Conservation (phyloP, 2,797 vertebrate species). For the Miichthys miiuy region DNA sequence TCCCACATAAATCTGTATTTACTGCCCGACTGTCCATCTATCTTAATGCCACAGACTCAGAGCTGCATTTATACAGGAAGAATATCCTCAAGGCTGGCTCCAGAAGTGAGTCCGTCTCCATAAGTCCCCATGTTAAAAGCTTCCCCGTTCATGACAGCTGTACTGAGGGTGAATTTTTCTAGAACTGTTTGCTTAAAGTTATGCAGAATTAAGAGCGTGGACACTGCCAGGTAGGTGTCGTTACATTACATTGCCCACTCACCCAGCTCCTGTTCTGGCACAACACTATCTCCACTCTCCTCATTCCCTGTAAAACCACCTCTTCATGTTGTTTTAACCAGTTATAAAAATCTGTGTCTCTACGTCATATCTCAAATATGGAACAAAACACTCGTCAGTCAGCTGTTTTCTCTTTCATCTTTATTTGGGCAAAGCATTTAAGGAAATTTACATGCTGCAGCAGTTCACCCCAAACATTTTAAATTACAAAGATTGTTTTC, state of each 20-base stretch:
- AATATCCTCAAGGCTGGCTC: not conserved
- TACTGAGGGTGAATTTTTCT: too few relatives aligned
- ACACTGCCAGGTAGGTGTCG: too few relatives aligned
- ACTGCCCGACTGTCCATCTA: not conserved
- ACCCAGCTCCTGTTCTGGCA: too few relatives aligned
- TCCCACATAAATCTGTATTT: not conserved
- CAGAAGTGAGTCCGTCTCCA: not conserved
- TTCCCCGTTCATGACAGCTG: too few relatives aligned
- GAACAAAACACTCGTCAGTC: not conserved
- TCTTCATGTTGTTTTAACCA: not conserved
- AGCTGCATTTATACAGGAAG: not conserved
- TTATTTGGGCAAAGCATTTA: slow-evolving; percentile 75
- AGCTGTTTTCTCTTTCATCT: slow-evolving; percentile 27
- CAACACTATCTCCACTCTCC: too few relatives aligned
- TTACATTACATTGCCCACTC: too few relatives aligned
- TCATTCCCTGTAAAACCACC: too few relatives aligned
- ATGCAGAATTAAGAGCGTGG: too few relatives aligned
- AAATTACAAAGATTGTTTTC: slow-evolving; percentile 4
- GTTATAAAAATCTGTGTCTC: too few relatives aligned
- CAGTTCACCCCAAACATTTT: slow-evolving; percentile 27
- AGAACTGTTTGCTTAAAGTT: too few relatives aligned
- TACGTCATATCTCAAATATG: not conserved
- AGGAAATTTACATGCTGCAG: slow-evolving; percentile 60
- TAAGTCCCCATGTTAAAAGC: too few relatives aligned
- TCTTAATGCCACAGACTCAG: not conserved